A percentile compares a stretch with the other conserved stretches of the same genome.
These are phyloP conservation scores for Microchrysa polita DNA, from an alignment of 2,888 invertebrate species.

Conservation along the genomic window DNA sequence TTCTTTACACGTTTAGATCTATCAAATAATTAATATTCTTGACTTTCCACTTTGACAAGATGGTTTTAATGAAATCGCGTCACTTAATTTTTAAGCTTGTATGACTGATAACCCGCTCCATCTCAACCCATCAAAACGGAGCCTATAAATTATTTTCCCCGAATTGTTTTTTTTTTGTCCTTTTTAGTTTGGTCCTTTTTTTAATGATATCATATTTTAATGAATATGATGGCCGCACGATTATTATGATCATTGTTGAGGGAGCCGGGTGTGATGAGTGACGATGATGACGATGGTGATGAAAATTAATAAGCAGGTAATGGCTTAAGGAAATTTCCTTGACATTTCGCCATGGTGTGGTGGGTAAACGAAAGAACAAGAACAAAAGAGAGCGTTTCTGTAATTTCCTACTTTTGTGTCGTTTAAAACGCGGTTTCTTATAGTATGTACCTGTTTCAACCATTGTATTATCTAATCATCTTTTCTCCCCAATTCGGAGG, in stretches of 20 bases:
- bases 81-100: too few relatives aligned
- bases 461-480: not conserved
- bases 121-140: not conserved
- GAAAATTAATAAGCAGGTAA: conserved; percentile 40
- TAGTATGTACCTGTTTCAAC: not conserved
- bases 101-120: too few relatives aligned
- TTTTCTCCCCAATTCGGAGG: not conserved
- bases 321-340: conserved; percentile 25
- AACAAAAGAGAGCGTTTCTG: conserved; percentile 29
- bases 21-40: too few relatives aligned
- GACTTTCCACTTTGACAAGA: too few relatives aligned
- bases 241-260: conserved; percentile 25
- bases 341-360: not conserved
- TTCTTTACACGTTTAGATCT: too few relatives aligned
- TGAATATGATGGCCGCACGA: conserved; percentile 25
- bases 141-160: not conserved
- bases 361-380: conserved; percentile 30
- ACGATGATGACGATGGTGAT: conserved; percentile 24
- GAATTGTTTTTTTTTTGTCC: conserved; percentile 1
- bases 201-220: not conserved
- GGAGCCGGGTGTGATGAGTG: too few relatives aligned
- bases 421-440: not conserved
- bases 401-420: not conserved
- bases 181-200: conserved; percentile 8
- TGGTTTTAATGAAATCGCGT: too few relatives aligned